Base-by-base conservation (phyloP, 2,888 invertebrate genomes). In the Dynastes maya region DNA sequence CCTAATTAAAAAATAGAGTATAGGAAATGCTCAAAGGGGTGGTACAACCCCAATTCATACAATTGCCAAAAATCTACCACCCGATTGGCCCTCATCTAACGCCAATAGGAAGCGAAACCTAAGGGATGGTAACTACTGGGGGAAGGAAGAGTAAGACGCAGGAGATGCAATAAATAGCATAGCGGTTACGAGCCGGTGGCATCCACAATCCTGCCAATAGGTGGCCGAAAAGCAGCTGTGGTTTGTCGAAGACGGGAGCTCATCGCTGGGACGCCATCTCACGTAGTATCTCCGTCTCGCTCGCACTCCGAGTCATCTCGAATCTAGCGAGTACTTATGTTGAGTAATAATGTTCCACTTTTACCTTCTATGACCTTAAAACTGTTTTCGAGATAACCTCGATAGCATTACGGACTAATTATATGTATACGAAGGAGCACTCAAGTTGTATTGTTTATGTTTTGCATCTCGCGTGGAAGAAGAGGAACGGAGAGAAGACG, bases 331-430 rank as follows among this genome's bases (percentile, higher is more conserved):
- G 40, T 58, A 58, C 40, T 58, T 58, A 40, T 72, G 72, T 72
- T 72, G 72, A 72, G 72, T 72, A 72, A 72, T 72, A 72, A 72
- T 64, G 75, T 75, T 74, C 78, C 75, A 78, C 78, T 78, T 78
- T 78, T 78, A 78, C 78, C 78, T 78, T 78, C 78, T 74, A 74
- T 75, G 75, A 78, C 78, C 75, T 74, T 53, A 75, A 75, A 72
- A 72, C 72, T 58, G 72, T 61, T 72, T 71, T 58, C 58, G 72
- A 58, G 72, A 72, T 72, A 72, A 72, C 72, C 72, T 72, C 72
- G 72, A 72, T 61, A 72, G 58, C 72, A 72, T 72, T 72, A 72
- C 72, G 58, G 16, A 72, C 72, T 72, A 72, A 72, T 72, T 72
- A 72, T 67, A 67, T 67, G 11, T 45, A 9, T 67, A 67, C 27